Evolutionary conservation across 2,888 invertebrate genomes (phyloP).

Genomic region (Acheta domesticus): DNA sequence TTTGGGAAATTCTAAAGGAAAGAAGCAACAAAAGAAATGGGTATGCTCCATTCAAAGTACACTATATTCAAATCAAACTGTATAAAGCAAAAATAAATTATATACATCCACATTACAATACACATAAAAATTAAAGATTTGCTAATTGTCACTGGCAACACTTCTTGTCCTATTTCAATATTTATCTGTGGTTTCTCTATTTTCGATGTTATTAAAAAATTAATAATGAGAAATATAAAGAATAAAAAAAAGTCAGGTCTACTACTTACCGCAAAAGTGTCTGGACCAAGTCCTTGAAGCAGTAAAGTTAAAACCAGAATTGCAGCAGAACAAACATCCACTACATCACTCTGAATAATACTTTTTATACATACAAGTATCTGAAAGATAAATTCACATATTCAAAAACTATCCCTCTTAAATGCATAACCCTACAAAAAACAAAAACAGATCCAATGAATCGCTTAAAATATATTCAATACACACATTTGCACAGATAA

Average conservation of each 20-base stretch:
- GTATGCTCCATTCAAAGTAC: no score
- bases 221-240: neutral
- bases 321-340: slow-evolving; percentile 74
- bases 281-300: slow-evolving; percentile 69
- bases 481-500: no score
- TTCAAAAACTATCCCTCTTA: neutral
- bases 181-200: neutral
- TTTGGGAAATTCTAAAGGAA: no score
- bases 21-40: no score
- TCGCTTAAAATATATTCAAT: no score
- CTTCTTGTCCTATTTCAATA: neutral
- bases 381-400: slow-evolving; percentile 47
- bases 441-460: no score
- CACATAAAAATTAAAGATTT: no score
- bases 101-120: no score
- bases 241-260: slow-evolving; percentile 12
- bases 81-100: no score
- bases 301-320: slow-evolving; percentile 72
- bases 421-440: neutral
- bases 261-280: slow-evolving; percentile 54
- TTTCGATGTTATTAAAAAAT: neutral
- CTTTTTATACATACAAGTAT: slow-evolving; percentile 66
- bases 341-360: slow-evolving; percentile 66
- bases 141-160: neutral
- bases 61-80: no score